Evolutionary conservation across 2,888 invertebrate species (phyloP).

Genomic region (Harpalus rubripes): DNA sequence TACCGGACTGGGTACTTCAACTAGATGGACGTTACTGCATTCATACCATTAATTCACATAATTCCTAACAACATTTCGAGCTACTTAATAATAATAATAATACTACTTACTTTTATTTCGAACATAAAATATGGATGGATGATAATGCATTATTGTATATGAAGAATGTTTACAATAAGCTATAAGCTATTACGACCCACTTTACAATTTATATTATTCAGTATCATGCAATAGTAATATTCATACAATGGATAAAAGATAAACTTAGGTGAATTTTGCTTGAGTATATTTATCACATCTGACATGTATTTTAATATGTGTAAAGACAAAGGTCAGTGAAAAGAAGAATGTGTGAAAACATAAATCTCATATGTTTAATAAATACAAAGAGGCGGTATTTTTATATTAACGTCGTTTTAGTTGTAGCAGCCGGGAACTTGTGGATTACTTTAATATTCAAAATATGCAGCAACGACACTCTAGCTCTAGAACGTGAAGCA

Average conservation of each 20-base stretch:
- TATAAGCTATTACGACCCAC: slow-evolving; percentile 1
- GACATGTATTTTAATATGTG: slow-evolving; percentile 11
- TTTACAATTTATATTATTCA: slow-evolving; percentile 19
- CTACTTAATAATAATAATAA: not conserved
- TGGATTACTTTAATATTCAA: slow-evolving; percentile 63
- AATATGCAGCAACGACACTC: slow-evolving; percentile 40
- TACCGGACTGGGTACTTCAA: too few relatives aligned
- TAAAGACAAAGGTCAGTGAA: slow-evolving; percentile 20
- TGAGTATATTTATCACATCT: slow-evolving; percentile 6
- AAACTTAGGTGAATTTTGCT: not conserved
- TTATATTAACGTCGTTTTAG: slow-evolving; percentile 53
- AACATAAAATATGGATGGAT: slow-evolving; percentile 12
- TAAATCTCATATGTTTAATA: slow-evolving; percentile 59
- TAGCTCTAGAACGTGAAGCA: not conserved
- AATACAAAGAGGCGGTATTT: slow-evolving; percentile 55
- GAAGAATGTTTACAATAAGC: slow-evolving; percentile 8
- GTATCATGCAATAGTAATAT: slow-evolving; percentile 6
- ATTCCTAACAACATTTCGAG: too few relatives aligned
- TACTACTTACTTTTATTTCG: not conserved
- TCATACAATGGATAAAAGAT: not conserved
- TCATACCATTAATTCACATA: too few relatives aligned
- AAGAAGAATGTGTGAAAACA: slow-evolving; percentile 14
- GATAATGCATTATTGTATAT: not conserved
- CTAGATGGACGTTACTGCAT: too few relatives aligned
- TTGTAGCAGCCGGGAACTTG: slow-evolving; percentile 19